phyloP scores from a whole-genome alignment of 2,888 invertebrate species.

The Ormyrus rosae region DNA sequence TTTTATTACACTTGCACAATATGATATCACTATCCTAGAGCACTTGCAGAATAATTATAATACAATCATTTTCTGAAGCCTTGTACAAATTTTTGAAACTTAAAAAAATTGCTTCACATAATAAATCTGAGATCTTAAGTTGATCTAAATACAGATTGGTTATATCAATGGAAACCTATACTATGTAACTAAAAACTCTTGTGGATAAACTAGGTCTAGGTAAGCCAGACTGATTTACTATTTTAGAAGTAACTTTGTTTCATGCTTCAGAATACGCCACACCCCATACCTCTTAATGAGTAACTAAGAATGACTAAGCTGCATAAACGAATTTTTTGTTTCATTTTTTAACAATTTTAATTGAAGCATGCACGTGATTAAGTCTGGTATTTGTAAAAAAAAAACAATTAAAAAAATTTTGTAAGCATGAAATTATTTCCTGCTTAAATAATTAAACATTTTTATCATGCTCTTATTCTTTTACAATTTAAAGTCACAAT shows the following conservation, averaged over 20 bases:
- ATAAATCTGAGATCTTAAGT: too few species aligned
- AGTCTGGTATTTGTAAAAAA: too few species aligned
- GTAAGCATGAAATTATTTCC: too few species aligned
- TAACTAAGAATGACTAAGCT: too few species aligned
- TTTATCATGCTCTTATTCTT: too few species aligned
- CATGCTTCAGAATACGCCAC: slow-evolving; percentile 12
- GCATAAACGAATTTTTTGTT: too few species aligned
- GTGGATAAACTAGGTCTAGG: slow-evolving; percentile 24
- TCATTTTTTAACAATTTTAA: too few species aligned
- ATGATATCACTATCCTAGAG: too few species aligned
- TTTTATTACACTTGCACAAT: neutral
- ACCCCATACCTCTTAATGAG: neutral
- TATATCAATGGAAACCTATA: slow-evolving; percentile 27
- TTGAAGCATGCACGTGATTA: too few species aligned
- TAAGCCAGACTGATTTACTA: slow-evolving; percentile 19
- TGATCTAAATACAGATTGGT: neutral
- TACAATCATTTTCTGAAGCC: slow-evolving; percentile 6
- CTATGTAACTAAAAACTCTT: slow-evolving; percentile 6
- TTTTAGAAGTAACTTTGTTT: slow-evolving; percentile 27
- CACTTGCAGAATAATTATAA: neutral
- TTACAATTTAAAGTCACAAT: too few species aligned
- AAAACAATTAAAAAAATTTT: neutral
- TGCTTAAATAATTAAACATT: too few species aligned
- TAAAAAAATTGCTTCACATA: too few species aligned
- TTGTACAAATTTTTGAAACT: slow-evolving; percentile 8